These are phyloP conservation scores for Diarsia dahlii DNA, from an alignment of 2,888 invertebrate genomes.

Conservation along the genomic window DNA sequence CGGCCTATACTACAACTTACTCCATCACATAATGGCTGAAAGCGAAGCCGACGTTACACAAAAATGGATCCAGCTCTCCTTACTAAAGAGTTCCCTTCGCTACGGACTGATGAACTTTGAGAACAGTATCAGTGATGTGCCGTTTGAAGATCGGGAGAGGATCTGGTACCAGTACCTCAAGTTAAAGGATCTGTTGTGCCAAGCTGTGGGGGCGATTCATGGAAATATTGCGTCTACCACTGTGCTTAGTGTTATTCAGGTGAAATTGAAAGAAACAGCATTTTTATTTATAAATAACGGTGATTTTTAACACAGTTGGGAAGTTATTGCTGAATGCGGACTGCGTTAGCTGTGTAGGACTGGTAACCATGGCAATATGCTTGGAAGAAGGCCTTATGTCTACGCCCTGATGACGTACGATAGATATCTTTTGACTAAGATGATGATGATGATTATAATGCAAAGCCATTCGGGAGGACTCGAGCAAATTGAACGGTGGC, in stretches of 20 bases:
- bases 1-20: slow-evolving; percentile 66
- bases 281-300: not conserved
- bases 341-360: too few relatives aligned
- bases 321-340: not conserved
- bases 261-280: slow-evolving; percentile 11
- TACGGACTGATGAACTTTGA: slow-evolving; percentile 75
- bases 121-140: slow-evolving; percentile 69
- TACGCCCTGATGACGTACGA: not conserved
- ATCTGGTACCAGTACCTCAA: slow-evolving; percentile 74
- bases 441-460: not conserved
- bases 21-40: slow-evolving; percentile 71
- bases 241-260: slow-evolving; percentile 34
- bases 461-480: not conserved
- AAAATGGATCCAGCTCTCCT: slow-evolving; percentile 82
- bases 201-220: slow-evolving; percentile 80
- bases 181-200: slow-evolving; percentile 82
- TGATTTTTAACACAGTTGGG: not conserved
- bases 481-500: not conserved
- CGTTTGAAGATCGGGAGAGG: slow-evolving; percentile 67
- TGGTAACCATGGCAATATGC: not conserved
- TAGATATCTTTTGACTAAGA: not conserved
- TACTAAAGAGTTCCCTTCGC: slow-evolving; percentile 79
- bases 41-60: slow-evolving; percentile 70
- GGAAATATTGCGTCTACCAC: slow-evolving; percentile 74
- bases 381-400: not conserved